A percentile compares a stretch with the other conserved stretches of the same genome.
phyloP scores from a whole-genome alignment of 2,888 invertebrate species.

The Operophtera brumata region DNA sequence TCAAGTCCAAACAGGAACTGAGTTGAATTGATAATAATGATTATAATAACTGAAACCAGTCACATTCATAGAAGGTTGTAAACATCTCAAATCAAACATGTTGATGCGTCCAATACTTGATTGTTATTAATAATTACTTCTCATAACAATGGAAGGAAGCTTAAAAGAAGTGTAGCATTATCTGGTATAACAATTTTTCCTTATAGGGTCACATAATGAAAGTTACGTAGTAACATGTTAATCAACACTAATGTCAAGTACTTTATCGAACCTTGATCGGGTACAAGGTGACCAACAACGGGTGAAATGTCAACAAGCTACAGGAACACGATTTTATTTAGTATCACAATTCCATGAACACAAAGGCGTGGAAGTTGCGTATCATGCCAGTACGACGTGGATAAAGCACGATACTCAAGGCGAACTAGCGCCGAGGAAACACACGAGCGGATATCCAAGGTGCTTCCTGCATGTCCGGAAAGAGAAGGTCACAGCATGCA shows the following conservation, averaged over 20 bases:
- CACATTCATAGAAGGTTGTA: slow-evolving; percentile 14
- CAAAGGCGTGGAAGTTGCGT: slow-evolving; percentile 57
- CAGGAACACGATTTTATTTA: slow-evolving; percentile 46
- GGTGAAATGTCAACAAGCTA: slow-evolving; percentile 75
- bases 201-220: slow-evolving; percentile 52
- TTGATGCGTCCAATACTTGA: slow-evolving; percentile 1
- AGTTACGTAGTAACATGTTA: slow-evolving; percentile 51
- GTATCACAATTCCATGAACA: slow-evolving; percentile 52
- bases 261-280: slow-evolving; percentile 63
- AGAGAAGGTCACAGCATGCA: slow-evolving; percentile 76
- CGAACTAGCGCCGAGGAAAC: slow-evolving; percentile 72
- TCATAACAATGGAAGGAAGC: slow-evolving; percentile 45
- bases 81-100: slow-evolving; percentile 10
- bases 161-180: slow-evolving; percentile 34
- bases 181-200: slow-evolving; percentile 46
- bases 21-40: slow-evolving; percentile 13
- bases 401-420: slow-evolving; percentile 71
- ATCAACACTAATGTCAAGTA: slow-evolving; percentile 72
- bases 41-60: slow-evolving; percentile 3
- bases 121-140: slow-evolving; percentile 21
- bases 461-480: slow-evolving; percentile 80
- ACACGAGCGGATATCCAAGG: slow-evolving; percentile 75
- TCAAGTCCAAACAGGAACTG: slow-evolving; percentile 13
- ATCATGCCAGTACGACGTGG: slow-evolving; percentile 58
- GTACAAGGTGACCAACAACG: slow-evolving; percentile 73